Percentiles rank a stretch among this genome's conserved stretches.
These are phyloP conservation scores for Cololabis saira DNA, from an alignment of 2,113 vertebrate species.

Conservation along the genomic window DNA sequence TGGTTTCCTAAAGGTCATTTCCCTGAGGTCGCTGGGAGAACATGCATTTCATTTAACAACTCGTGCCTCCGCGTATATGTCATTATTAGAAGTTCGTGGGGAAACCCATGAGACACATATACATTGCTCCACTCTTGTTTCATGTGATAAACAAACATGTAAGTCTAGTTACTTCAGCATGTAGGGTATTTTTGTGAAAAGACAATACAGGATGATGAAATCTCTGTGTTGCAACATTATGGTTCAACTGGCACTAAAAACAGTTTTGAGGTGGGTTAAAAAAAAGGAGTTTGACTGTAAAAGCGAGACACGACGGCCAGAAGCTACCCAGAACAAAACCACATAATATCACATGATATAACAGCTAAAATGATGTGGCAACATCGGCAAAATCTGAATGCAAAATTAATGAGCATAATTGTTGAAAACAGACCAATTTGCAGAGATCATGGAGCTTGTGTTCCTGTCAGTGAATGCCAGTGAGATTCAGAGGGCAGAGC, in stretches of 20 bases:
- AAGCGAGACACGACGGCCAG: neutral
- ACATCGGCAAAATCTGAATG: constrained; percentile 6
- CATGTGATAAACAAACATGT: constrained; percentile 1
- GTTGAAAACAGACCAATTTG: constrained; percentile 2
- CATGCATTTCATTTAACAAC: constrained; percentile 10
- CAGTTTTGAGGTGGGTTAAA: neutral
- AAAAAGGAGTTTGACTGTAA: neutral
- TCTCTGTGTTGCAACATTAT: neutral
- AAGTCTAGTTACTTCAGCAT: neutral
- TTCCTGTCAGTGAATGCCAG: constrained; percentile 29
- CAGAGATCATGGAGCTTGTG: constrained; percentile 6
- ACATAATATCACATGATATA: neutral
- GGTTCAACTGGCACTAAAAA: neutral
- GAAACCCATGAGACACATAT: constrained; percentile 9
- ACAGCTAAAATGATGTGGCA: constrained; percentile 18
- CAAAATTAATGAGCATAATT: constrained; percentile 6
- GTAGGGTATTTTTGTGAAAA: neutral
- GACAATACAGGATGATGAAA: constrained; percentile 21
- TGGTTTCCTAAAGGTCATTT: constrained; percentile 27
- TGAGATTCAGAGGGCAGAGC: constrained; percentile 24
- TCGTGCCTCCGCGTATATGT: constrained; percentile 28
- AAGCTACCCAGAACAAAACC: neutral
- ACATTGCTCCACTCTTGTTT: neutral
- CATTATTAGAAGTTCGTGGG: constrained; percentile 13
- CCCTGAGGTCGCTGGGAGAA: constrained; percentile 6